A percentile compares a stretch with the other conserved stretches of the same genome.
These are phyloP conservation scores for Ciconia boyciana DNA, from an alignment of 2,113 vertebrate species.

Conservation along the genomic window DNA sequence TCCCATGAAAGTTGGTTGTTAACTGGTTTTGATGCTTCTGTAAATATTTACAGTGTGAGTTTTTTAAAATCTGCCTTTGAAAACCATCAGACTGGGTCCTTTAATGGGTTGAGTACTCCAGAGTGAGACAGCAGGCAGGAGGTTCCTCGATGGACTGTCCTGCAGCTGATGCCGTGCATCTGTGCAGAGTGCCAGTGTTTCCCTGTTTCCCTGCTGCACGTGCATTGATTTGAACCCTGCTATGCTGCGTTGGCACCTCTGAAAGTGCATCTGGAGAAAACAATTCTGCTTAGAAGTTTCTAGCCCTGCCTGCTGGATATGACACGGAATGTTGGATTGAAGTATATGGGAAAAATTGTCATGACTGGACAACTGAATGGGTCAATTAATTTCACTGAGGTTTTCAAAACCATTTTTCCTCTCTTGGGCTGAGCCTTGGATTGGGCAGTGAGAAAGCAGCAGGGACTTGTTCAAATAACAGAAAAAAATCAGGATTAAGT, in stretches of 20 bases:
- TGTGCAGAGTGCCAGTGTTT: fast-evolving
- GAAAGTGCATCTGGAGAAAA: not conserved
- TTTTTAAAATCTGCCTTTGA: not conserved
- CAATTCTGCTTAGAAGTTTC: not conserved
- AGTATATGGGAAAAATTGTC: not conserved
- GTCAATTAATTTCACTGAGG: not conserved
- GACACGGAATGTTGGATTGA: not conserved
- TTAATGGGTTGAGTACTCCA: not conserved
- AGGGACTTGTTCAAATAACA: not conserved
- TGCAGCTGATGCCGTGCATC: fast-evolving
- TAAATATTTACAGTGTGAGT: not conserved
- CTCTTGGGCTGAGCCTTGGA: not conserved
- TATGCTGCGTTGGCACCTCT: not conserved
- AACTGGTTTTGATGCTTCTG: not conserved
- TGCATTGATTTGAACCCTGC: not conserved
- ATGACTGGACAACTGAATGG: not conserved
- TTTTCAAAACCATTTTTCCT: not conserved
- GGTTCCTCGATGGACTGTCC: not conserved
- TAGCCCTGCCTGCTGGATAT: not conserved
- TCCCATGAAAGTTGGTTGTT: not conserved
- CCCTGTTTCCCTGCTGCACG: fast-evolving
- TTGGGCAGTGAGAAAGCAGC: not conserved
- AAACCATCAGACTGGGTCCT: not conserved
- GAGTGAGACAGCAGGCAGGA: not conserved
- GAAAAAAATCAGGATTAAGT: not conserved